Evolutionary conservation across 1,140 invertebrate species (phyloP), one percentile per base, ranked within the genome.

Genomic region (Pseudomyrmex flavicornis): DNA sequence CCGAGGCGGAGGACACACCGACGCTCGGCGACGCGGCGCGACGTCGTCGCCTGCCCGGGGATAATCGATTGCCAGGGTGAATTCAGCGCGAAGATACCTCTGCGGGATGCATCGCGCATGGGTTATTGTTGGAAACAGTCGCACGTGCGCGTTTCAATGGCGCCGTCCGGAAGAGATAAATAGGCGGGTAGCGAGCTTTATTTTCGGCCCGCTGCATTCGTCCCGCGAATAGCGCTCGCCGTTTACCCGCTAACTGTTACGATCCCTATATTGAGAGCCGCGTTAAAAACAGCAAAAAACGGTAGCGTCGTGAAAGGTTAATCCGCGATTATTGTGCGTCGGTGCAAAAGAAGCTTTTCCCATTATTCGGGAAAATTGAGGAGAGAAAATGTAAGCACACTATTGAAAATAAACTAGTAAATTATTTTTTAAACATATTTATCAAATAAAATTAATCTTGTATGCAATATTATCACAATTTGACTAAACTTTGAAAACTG

Each of bases 101-200:
- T 48, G 54, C 58, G 76, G 75, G 76, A 82, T 84, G 72, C 76
- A 72, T 77, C 86, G 74, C 68, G 62, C 82, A 46, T 52, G 70
- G 61, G 61, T 88, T 88, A 88, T 88, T 88, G 87, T 88, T 76
- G 83, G 76, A 58, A 61, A 61, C 83, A 82, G 65, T 58, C 65
- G 50, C 87, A 88, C 76, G 76, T 88, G 87, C 79, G 80, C 87
- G 82, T 82, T 88, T 82, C 86, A 85, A 82, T 82, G 70, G 76
- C 56, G 68, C 26, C 52, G 85, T 69, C 52, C 59, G 59, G 56
- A 50, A 63, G 59, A 69, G 73, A 87, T 87, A 84, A 88, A 87
- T 84, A 82, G 85, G 76, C 52, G 50, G 82, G 66, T 68, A 72
- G 66, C 85, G 54, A 86, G 86, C 70, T 77, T 87, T 84, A 87